Conservation (phyloP, 2,888 invertebrate genomes). For the Pomacea canaliculata region DNA sequence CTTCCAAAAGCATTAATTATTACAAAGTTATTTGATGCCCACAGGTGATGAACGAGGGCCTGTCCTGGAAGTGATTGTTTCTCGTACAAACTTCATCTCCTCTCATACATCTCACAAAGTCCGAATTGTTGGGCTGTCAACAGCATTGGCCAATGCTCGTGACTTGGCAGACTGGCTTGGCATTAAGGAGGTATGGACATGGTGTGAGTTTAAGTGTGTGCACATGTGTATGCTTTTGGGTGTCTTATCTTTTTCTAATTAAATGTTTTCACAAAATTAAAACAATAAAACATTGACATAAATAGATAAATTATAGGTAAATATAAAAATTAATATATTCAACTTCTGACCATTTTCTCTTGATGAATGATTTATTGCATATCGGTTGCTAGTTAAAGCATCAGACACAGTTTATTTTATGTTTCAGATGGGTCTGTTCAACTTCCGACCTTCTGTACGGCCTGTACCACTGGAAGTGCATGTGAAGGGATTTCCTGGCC, state of each 20-base stretch:
- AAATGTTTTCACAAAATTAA: too few relatives aligned
- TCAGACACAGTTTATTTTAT: too few relatives aligned
- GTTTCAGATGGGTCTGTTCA: conserved; percentile 87
- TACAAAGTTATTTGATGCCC: conserved; percentile 11
- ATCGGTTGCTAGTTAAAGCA: too few relatives aligned
- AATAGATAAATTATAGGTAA: too few relatives aligned
- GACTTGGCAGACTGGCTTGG: conserved; percentile 97
- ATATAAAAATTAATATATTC: too few relatives aligned
- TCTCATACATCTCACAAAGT: conserved; percentile 86
- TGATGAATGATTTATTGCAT: too few relatives aligned
- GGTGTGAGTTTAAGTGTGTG: conserved; percentile 1
- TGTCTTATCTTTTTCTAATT: not conserved
- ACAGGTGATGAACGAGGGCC: conserved; percentile 75
- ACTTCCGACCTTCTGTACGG: conserved; percentile 96
- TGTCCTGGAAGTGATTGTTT: conserved; percentile 94
- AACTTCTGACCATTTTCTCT: too few relatives aligned
- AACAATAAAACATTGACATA: too few relatives aligned
- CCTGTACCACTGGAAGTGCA: conserved; percentile 96
- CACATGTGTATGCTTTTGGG: not conserved
- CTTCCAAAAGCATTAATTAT: not conserved
- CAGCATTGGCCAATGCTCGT: conserved; percentile 96
- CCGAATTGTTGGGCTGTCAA: conserved; percentile 94
- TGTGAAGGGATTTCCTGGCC: conserved; percentile 95
- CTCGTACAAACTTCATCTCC: conserved; percentile 95
- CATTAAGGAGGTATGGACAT: conserved; percentile 73